A percentile compares a stretch with the other conserved stretches of the same genome.
phyloP scores from a whole-genome alignment of 2,113 vertebrate species.

The Chloropsis cyanopogon region DNA sequence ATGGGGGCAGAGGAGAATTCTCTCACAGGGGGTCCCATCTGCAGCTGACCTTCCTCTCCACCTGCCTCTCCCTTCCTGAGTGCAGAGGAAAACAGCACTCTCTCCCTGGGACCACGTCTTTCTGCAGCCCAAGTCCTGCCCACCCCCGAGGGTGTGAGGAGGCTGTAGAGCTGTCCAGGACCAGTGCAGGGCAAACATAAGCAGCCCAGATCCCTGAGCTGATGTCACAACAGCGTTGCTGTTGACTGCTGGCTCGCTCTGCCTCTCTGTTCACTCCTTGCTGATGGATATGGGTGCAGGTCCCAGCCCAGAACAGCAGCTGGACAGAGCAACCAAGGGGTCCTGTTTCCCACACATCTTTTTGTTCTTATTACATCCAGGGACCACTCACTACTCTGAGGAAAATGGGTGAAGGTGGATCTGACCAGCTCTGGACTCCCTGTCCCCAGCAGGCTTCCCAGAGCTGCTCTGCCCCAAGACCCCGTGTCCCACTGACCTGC shows the following conservation, averaged over 20 bases:
- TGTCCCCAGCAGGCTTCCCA: neutral
- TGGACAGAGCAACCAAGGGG: neutral
- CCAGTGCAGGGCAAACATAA: neutral
- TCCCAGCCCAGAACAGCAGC: neutral
- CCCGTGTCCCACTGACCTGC: neutral
- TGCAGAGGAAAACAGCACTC: neutral
- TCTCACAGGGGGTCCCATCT: neutral
- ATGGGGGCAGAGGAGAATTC: neutral
- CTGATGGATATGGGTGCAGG: neutral
- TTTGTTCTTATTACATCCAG: neutral
- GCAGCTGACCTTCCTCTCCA: neutral
- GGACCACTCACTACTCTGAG: neutral
- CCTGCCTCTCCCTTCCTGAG: neutral
- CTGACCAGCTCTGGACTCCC: neutral
- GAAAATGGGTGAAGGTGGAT: neutral
- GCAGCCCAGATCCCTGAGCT: neutral
- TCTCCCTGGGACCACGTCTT: neutral
- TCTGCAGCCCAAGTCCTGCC: neutral
- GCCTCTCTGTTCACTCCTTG: neutral
- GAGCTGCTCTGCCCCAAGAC: slow-evolving; percentile 6
- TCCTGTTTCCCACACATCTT: rapidly evolving
- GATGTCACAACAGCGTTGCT: neutral
- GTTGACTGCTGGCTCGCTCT: neutral
- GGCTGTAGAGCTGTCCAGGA: neutral
- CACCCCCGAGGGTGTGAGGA: neutral